phyloP scores from a whole-genome alignment of 2,113 vertebrate genomes.

The Neolamprologus kungweensis region DNA sequence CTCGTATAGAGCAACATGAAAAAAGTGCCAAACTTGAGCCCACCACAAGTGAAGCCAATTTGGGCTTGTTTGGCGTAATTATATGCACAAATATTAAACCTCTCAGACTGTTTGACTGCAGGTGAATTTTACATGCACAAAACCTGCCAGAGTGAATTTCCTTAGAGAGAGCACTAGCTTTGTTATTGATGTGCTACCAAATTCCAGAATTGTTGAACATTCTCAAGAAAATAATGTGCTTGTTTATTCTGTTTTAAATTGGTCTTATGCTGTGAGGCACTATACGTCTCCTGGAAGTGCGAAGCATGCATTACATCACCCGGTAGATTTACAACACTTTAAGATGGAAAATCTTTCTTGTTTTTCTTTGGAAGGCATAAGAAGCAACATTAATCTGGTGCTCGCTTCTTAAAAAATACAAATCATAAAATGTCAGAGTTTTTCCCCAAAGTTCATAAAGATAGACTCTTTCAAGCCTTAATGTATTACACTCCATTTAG shows the following conservation, averaged over 20 bases:
- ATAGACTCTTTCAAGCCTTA: background rate
- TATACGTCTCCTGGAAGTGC: background rate
- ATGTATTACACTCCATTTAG: background rate
- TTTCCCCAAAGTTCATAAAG: background rate
- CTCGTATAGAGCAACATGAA: background rate
- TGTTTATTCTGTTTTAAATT: conserved; percentile 12
- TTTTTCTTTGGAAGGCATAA: background rate
- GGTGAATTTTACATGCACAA: background rate
- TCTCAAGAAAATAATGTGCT: background rate
- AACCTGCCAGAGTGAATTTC: background rate
- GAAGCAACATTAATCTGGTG: background rate
- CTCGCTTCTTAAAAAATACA: background rate
- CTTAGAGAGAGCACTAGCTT: background rate
- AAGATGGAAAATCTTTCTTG: background rate
- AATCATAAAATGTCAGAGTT: background rate
- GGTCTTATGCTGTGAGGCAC: background rate
- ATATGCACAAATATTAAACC: background rate
- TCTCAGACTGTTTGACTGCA: background rate
- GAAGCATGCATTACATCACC: background rate
- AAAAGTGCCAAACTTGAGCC: background rate
- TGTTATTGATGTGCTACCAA: background rate
- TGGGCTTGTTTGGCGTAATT: background rate
- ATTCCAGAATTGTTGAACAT: background rate
- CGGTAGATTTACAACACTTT: background rate
- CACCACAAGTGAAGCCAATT: background rate